A percentile compares a stretch with the other conserved stretches of the same genome.
These are phyloP conservation scores for Aegotheles bennettii DNA, from an alignment of 2,113 vertebrate species.

Conservation along the genomic window DNA sequence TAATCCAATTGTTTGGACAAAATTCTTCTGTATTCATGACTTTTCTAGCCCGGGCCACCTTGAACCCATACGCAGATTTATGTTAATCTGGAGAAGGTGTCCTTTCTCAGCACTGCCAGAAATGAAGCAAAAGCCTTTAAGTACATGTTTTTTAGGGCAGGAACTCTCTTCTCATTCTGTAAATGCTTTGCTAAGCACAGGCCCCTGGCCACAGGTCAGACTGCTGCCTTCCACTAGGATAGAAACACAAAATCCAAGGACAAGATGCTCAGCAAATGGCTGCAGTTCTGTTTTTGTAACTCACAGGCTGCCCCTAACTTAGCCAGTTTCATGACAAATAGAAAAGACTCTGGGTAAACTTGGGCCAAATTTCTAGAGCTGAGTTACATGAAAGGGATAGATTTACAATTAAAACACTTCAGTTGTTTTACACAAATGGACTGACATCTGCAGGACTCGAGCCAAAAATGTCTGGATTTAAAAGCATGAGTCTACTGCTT, in stretches of 20 bases:
- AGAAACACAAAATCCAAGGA: not conserved
- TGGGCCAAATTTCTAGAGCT: not conserved
- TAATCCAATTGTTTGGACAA: not conserved
- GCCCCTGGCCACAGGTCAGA: not conserved
- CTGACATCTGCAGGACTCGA: not conserved
- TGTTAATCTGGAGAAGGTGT: not conserved
- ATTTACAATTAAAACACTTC: constrained; percentile 52
- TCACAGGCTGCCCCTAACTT: not conserved
- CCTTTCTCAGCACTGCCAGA: not conserved
- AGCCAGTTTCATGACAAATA: not conserved
- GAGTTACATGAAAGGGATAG: not conserved
- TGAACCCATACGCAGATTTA: not conserved
- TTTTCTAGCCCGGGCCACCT: not conserved
- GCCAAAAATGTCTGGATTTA: constrained; percentile 54
- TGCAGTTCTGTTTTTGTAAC: not conserved
- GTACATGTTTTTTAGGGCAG: not conserved
- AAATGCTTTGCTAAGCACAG: not conserved
- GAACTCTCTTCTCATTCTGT: not conserved
- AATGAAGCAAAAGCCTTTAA: not conserved
- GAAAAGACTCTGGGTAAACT: not conserved
- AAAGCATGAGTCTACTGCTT: constrained; percentile 30
- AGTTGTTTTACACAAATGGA: constrained; percentile 29
- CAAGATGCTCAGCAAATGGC: not conserved
- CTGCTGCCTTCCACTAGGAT: not conserved
- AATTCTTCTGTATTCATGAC: not conserved